Base-by-base conservation (phyloP, 2,113 vertebrate genomes). In the Aleadryas rufinucha region DNA sequence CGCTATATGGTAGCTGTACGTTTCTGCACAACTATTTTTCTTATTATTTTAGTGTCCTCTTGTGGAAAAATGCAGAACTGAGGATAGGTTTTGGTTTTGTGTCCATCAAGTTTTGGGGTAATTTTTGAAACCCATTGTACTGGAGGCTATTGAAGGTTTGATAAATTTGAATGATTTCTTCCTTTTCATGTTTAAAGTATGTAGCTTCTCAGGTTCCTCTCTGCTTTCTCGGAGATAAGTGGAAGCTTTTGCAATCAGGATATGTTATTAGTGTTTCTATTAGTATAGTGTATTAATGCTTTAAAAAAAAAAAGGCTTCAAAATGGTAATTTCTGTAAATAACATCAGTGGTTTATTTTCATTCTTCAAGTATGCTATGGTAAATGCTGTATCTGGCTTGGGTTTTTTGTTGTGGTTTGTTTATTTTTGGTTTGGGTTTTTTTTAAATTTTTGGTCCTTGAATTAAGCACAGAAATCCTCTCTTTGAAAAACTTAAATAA, bases 31-130 rank as follows among this genome's bases (percentile, higher is more conserved):
- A 90, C 19, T 74, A 50, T 53, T 93, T 95, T 72, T 69, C 52
- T 50, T 31, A 57, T 50, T 85, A 41, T 90, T 93, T 96, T 95
- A 82, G 88, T 97, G 80, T 93, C 71, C 71, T 89, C 92, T 96
- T 87, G 84, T 93, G 95, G 92, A 92, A 94, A 95, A 95, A 78
- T 54, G 66, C 54, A 50, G 71, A 88, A 95, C 30, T 89, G 49
- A 92, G 75, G 23, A 41, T 75, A 49, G 8, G 9, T 93, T 41
- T 66, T 52, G 18, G 24, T 11, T 84, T 83, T 57, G 20, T 27
- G 6, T 27, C 21, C 3, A 4, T 60, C 23, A 72, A 61, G 24
- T 22, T 61, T 94, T 53, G 17, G 20, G 30, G 3, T 79, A 20
- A 4, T 18, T 78, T 56, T 86, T 80, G 53, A 88, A 84, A 30